Evolutionary conservation across 2,888 invertebrate species (phyloP), one percentile per base, ranked within the genome.

Genomic region (Cistogaster globosa): DNA sequence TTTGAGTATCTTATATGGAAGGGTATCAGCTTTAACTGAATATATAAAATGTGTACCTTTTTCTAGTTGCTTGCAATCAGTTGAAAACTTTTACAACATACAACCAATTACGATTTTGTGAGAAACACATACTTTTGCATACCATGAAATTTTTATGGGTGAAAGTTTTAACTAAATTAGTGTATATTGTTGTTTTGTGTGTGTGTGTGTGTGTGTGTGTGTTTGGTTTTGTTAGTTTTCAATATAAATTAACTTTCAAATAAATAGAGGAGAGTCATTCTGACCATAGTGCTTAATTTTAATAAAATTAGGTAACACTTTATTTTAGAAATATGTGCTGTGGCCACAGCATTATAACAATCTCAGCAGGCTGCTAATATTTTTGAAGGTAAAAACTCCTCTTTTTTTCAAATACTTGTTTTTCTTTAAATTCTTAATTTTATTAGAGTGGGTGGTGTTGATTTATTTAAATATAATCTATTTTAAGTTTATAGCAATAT

Each of bases 201-300:
- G 2, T 18, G 1, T 11, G 7, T 53, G 0, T 16, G n/a, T n/a
- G n/a, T 42, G 57, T 7, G 14, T 18, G 2, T 18, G 1, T 11
- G 7, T 53, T 4, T 16, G n/a, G 32, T 32, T 32, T 32, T 18
- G 8, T 18, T 9, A 2, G 7, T 53, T 53, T n/a, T 6, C 18
- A 8, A 18, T 11, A 16, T 53, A 18, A 20, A 48, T 48, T 53
- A 53, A 20, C 18, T 18, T 53, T n/a, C 51, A 18, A 53, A 18
- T 53, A 53, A 18, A 53, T 53, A 6, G 8, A 18, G 20, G 18
- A 53, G 8, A 20, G 90, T 89, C 90, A 89, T 90, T 67, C 26
- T 72, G 60, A 57, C 65, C 51, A 67, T 89, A 89, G 89, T 90
- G 89, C 88, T 90, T 90, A 91, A 90, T 90, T 32, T 91, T 90